Percentiles rank a stretch among this genome's conserved stretches.
phyloP scores from a whole-genome alignment of 2,113 vertebrate genomes.

The Stigmatopora nigra region DNA sequence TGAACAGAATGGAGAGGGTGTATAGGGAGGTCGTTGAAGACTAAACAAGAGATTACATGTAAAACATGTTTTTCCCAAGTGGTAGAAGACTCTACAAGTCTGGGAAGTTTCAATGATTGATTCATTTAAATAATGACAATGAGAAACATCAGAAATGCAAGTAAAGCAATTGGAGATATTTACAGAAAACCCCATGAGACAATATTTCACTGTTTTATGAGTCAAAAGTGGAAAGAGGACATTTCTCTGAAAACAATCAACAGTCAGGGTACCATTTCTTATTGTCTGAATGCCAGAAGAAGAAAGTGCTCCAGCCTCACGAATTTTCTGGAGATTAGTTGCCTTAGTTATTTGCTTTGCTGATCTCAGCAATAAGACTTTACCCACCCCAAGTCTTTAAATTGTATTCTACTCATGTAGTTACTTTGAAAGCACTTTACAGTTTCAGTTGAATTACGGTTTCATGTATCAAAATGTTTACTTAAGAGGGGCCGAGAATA shows the following conservation, averaged over 20 bases:
- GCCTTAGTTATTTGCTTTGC: neutral
- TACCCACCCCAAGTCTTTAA: neutral
- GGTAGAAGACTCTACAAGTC: neutral
- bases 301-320: neutral
- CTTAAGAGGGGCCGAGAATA: neutral
- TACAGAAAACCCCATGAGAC: neutral
- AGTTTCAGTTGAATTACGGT: neutral
- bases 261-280: neutral
- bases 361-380: neutral
- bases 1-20: constrained; percentile 8
- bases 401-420: neutral
- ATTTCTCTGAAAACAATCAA: neutral
- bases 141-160: too few species aligned
- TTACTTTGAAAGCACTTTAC: neutral
- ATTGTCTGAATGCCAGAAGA: too few species aligned
- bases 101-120: neutral
- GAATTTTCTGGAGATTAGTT: neutral
- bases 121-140: neutral
- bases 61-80: too few species aligned
- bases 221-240: neutral
- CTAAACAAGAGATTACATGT: neutral
- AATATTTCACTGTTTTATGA: neutral
- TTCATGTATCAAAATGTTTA: neutral
- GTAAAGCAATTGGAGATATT: neutral
- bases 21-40: constrained; percentile 6